Percentiles rank a stretch among this genome's conserved stretches.
Evolutionary conservation across 92 coral and sea anemone genomes (phyloP).

Genomic region (Epizoanthus fatuus): DNA sequence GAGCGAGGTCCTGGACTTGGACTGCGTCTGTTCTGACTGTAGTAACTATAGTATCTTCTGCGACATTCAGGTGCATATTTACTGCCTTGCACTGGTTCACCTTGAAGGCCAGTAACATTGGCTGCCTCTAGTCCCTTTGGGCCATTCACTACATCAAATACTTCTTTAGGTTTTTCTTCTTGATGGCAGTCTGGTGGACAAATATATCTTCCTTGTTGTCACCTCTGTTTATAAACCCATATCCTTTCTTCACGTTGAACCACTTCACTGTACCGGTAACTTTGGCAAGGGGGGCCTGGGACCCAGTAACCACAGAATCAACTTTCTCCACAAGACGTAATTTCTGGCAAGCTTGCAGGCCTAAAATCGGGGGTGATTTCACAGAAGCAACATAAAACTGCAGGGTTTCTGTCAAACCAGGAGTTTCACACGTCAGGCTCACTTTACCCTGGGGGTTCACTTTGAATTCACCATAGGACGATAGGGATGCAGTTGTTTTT

Average conservation of each 20-base stretch:
- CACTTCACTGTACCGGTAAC: constrained; percentile 97
- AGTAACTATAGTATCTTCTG: constrained; percentile 73
- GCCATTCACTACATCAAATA: constrained; percentile 95
- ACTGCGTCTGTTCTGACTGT: constrained; percentile 89
- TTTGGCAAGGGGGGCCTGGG: too few relatives aligned
- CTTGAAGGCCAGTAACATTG: constrained; percentile 96
- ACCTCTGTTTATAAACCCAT: constrained; percentile 99
- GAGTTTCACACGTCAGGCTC: too few relatives aligned
- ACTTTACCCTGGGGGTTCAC: too few relatives aligned
- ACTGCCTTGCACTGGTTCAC: constrained; percentile 95
- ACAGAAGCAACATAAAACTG: too few relatives aligned
- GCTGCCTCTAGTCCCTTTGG: constrained; percentile 97
- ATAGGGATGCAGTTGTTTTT: too few relatives aligned
- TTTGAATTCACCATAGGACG: too few relatives aligned
- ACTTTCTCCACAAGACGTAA: too few relatives aligned
- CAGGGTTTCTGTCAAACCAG: too few relatives aligned
- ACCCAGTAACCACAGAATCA: too few relatives aligned
- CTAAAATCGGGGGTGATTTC: too few relatives aligned
- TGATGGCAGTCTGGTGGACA: constrained; percentile 96
- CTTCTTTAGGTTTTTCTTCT: constrained; percentile 95
- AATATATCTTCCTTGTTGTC: constrained; percentile 98
- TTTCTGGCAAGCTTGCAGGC: too few relatives aligned
- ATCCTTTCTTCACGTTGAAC: constrained; percentile 98
- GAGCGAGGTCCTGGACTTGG: constrained; percentile 84
- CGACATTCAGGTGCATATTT: constrained; percentile 99